Conservation (phyloP, 2,113 vertebrate species). For the Notothenia rossii region DNA sequence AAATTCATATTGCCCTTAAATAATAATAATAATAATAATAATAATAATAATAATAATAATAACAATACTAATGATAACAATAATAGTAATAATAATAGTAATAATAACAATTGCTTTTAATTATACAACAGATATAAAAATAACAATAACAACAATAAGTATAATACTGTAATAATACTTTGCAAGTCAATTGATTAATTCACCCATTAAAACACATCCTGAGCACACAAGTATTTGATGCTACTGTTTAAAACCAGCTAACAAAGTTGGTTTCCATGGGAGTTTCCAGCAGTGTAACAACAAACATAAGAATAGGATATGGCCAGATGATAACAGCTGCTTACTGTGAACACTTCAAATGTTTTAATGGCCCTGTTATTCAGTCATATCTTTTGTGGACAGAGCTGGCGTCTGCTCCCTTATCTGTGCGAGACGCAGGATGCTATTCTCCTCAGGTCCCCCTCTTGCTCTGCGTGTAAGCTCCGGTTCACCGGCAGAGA, state of each 20-base stretch:
- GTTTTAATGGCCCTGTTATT: conserved; percentile 51
- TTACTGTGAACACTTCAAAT: conserved; percentile 2
- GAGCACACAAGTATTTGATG: neutral
- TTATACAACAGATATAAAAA: too few species aligned
- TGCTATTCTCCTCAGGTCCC: conserved; percentile 35
- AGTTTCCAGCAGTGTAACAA: neutral
- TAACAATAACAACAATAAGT: too few species aligned
- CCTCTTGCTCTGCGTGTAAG: conserved; percentile 24
- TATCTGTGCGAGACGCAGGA: conserved; percentile 43
- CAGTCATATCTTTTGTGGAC: conserved; percentile 45
- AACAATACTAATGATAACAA: too few species aligned
- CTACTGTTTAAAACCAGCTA: neutral
- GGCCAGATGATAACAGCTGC: conserved; percentile 20
- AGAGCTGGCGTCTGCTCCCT: conserved; percentile 29
- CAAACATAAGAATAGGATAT: neutral
- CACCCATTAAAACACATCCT: too few species aligned
- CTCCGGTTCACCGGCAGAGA: conserved; percentile 41
- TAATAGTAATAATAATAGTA: too few species aligned
- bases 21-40: neutral
- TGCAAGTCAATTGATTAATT: too few species aligned
- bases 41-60: too few species aligned
- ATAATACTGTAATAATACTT: too few species aligned
- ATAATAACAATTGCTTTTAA: too few species aligned
- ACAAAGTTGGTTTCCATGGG: neutral
- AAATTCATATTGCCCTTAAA: too few species aligned